Evolutionary conservation across 37 sponge, comb jelly and placozoan genomes (phyloP), one percentile per base, ranked within the genome.

Genomic region (Ephydatia muelleri): DNA sequence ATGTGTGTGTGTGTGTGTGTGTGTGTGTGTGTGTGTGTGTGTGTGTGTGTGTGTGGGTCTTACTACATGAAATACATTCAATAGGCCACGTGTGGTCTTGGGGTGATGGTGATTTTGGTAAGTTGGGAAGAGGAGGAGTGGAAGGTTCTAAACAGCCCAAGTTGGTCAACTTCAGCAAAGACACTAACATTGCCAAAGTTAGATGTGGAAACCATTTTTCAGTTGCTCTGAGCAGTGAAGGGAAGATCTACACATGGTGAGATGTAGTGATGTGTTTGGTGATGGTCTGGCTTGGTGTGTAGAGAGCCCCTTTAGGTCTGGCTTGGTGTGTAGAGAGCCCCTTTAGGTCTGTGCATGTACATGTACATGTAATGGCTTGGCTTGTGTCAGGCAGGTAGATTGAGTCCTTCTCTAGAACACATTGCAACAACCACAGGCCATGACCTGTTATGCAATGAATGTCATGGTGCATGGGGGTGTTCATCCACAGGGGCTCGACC

Each of bases 41-140:
- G 21, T 83, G 57, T 72, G 34, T n/a, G 32, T 71, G 32, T 43
- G 47, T 43, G 47, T 43, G 47, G 47, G 47, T 43, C 6, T 11
- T 23, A 38, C 3, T 27, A 69, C 75, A 26, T 67, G 70, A 33
- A 29, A 36, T 14, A 23, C 33, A n/a, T 48, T 28, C 37, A 31
- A 12, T 65, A 94, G 95, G 95, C 26, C 11, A 40, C 19, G 88
- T 97, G 91, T 97, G 97, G 97, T 87, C 91, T 0, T 97, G 95
- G 91, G 97, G 97, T 0, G 97, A 97, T 71, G 92, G 91, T 28
- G 95, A 92, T 49, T 94, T 76, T 82, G 94, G 97, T 16, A 93
- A 96, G 79, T 89, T 94, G 47, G 97, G 95, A 9, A 40, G 88
- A 48, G 90, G 92, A 3, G 85, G 83, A 43, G 88, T 83, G 35